Conservation (phyloP, 2,888 invertebrate genomes). For the Linnaemya tessellans region DNA sequence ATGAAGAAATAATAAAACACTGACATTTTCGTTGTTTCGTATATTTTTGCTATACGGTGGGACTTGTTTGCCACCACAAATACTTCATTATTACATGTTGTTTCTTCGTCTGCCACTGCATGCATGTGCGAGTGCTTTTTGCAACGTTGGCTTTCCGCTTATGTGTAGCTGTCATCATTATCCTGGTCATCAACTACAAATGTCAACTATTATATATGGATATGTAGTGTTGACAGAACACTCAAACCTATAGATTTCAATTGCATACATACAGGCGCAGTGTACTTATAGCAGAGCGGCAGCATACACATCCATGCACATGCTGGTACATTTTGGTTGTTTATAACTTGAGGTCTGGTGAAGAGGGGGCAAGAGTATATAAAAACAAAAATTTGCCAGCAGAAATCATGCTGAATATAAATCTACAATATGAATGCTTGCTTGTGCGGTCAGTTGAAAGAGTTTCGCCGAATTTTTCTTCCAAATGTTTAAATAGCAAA, state of each 20-base stretch:
- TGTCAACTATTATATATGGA: constrained; percentile 76
- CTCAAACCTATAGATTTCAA: constrained; percentile 76
- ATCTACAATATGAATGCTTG: constrained; percentile 32
- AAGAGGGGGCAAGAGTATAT: constrained; percentile 15
- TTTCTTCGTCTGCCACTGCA: constrained; percentile 28
- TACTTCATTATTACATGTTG: constrained; percentile 40
- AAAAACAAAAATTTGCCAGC: constrained; percentile 42
- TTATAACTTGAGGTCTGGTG: constrained; percentile 56
- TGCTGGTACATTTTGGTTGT: constrained; percentile 3
- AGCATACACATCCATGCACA: not conserved
- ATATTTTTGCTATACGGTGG: constrained; percentile 20
- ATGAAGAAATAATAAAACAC: constrained; percentile 48
- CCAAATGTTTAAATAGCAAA: not conserved
- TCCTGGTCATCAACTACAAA: constrained; percentile 80
- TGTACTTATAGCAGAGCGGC: not conserved
- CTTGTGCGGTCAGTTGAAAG: constrained; percentile 6
- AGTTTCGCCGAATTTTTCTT: constrained; percentile 29
- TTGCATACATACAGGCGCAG: constrained; percentile 6
- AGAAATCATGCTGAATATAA: constrained; percentile 10
- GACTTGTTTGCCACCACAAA: constrained; percentile 27
- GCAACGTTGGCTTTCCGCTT: constrained; percentile 56
- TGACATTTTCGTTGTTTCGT: constrained; percentile 46
- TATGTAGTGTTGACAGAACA: constrained; percentile 78
- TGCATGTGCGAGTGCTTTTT: constrained; percentile 24
- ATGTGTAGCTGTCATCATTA: constrained; percentile 79